A percentile compares a stretch with the other conserved stretches of the same genome.
phyloP scores from a whole-genome alignment of 2,888 invertebrate genomes.

The Sphaerophoria rueppellii region DNA sequence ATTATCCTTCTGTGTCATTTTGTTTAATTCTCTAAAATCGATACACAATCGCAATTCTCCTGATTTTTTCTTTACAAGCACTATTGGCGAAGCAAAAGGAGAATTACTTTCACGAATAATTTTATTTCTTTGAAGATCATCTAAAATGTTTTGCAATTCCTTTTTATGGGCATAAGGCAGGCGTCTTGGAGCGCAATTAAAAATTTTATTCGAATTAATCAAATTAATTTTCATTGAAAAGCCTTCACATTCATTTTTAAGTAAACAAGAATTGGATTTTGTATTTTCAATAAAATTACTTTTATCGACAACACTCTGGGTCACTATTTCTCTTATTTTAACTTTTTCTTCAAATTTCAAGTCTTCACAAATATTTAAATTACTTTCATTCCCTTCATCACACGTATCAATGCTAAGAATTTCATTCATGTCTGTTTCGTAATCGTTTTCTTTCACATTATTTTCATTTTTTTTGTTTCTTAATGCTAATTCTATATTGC shows the following conservation, averaged over 20 bases:
- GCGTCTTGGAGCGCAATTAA: constrained; percentile 27
- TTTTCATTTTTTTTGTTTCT: no score
- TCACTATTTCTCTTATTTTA: background rate
- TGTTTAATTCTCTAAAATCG: constrained; percentile 1
- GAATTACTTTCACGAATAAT: constrained; percentile 23
- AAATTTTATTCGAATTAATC: constrained; percentile 4
- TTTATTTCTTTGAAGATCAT: background rate
- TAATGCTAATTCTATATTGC: no score
- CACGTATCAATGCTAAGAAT: constrained; percentile 20
- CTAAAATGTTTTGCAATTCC: constrained; percentile 28
- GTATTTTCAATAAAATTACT: background rate
- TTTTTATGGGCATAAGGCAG: constrained; percentile 16
- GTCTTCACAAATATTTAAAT: constrained; percentile 12
- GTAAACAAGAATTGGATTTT: background rate
- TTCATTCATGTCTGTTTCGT: background rate
- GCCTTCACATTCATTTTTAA: background rate
- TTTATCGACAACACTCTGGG: constrained; percentile 3
- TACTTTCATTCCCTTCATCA: background rate
- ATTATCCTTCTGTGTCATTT: constrained; percentile 10
- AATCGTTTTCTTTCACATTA: constrained; percentile 4
- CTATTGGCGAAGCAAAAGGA: background rate
- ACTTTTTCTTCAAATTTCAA: constrained; percentile 6
- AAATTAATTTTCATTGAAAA: constrained; percentile 13
- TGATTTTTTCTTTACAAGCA: constrained; percentile 19
- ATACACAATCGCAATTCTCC: constrained; percentile 4